Evolutionary conservation across 2,113 vertebrate species (phyloP).

Genomic region (Atrichornis clamosus): DNA sequence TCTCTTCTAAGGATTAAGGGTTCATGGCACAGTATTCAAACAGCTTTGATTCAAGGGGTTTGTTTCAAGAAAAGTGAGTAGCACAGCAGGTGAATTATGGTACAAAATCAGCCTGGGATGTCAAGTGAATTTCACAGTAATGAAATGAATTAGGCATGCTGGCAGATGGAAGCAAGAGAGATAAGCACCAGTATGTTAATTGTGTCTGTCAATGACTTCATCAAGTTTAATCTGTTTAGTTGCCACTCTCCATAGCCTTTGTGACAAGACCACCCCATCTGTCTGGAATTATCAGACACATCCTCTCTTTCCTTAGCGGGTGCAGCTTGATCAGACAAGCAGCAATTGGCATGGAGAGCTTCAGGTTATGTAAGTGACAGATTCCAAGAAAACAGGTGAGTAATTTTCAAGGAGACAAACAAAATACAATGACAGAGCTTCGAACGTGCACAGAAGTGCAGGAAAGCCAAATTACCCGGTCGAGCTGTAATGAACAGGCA

Average conservation of each 20-base stretch:
- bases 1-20: background rate
- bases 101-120: background rate
- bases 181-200: slow-evolving; percentile 42
- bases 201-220: slow-evolving; percentile 39
- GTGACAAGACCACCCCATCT: slow-evolving; percentile 39
- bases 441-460: background rate
- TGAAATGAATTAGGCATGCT: background rate
- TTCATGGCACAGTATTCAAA: background rate
- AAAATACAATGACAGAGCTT: background rate
- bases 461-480: background rate
- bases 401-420: background rate
- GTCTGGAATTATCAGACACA: background rate
- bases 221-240: slow-evolving; percentile 42
- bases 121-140: slow-evolving; percentile 7
- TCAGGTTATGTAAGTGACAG: background rate
- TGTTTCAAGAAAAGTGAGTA: background rate
- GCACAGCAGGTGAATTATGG: background rate
- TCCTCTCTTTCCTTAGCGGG: background rate
- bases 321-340: background rate
- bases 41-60: background rate
- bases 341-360: background rate
- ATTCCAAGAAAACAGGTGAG: background rate
- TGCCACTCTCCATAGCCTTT: background rate
- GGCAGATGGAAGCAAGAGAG: slow-evolving; percentile 43
- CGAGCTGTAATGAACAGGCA: background rate